Conservation (phyloP, 2,113 vertebrate genomes). For the Zapus hudsonius region DNA sequence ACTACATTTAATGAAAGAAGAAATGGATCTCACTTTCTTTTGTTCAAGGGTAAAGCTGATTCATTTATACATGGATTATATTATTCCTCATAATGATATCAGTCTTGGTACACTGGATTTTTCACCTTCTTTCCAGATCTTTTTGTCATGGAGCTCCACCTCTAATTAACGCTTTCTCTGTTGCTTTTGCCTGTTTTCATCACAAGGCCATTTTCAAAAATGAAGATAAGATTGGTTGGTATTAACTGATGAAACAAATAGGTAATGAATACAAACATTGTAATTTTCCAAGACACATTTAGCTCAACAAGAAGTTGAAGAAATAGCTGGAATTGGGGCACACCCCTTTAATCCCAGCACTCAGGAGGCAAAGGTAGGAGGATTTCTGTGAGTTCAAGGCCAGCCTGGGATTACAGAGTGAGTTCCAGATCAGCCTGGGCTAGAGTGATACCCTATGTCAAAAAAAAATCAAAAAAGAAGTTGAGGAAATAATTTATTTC, state of each 20-base stretch:
- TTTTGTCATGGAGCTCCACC: not conserved
- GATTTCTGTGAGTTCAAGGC: no score
- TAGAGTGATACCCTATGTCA: no score
- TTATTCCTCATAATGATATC: not conserved
- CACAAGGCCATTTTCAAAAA: not conserved
- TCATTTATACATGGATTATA: not conserved
- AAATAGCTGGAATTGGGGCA: no score
- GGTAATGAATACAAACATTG: not conserved
- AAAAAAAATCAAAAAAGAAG: no score
- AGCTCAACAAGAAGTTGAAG: not conserved
- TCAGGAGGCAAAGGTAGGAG: no score
- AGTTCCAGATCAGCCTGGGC: no score
- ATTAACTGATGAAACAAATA: not conserved
- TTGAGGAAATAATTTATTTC: not conserved
- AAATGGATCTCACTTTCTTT: not conserved
- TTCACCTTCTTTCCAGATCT: not conserved
- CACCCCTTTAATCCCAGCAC: no score
- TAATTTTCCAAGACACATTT: slow-evolving; percentile 5
- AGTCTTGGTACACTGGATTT: not conserved
- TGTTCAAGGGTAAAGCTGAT: not conserved
- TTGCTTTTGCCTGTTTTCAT: not conserved
- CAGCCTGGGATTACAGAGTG: no score
- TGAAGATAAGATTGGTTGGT: not conserved
- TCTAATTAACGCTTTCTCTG: not conserved
- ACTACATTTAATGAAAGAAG: not conserved